These are phyloP conservation scores for Amiota mariae DNA, from an alignment of 2,888 invertebrate species.

Conservation along the genomic window DNA sequence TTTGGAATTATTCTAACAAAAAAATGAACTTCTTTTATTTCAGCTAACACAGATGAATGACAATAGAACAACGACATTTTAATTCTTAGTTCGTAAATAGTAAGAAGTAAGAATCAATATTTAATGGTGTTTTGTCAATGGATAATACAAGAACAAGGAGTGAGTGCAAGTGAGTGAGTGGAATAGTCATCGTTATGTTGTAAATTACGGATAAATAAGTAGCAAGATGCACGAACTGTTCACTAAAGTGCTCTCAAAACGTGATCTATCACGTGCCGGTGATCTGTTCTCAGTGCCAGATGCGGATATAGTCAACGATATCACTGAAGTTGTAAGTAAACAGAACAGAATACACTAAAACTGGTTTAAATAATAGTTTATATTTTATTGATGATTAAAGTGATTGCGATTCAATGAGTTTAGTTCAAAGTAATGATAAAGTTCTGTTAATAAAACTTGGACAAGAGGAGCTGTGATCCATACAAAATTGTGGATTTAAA, in stretches of 20 bases:
- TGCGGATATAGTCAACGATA: constrained; percentile 87
- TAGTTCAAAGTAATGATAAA: too few relatives aligned
- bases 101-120: too few relatives aligned
- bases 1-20: too few relatives aligned
- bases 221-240: constrained; percentile 90
- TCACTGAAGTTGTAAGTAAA: constrained; percentile 83
- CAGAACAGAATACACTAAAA: background rate
- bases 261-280: constrained; percentile 92
- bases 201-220: background rate
- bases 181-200: too few relatives aligned
- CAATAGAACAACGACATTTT: constrained; percentile 40
- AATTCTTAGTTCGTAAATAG: too few relatives aligned
- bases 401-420: background rate
- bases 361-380: background rate
- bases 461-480: too few relatives aligned
- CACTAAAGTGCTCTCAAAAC: constrained; percentile 89
- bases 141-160: too few relatives aligned
- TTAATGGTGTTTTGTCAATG: too few relatives aligned
- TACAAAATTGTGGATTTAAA: too few relatives aligned
- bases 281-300: constrained; percentile 92
- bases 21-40: background rate
- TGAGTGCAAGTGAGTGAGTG: too few relatives aligned
- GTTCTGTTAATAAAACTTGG: too few relatives aligned
- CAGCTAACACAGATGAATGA: constrained; percentile 52
- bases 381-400: background rate